A percentile compares a stretch with the other conserved stretches of the same genome.
Evolutionary conservation across 1,140 invertebrate genomes (phyloP).

Genomic region (Bactericera cockerelli): DNA sequence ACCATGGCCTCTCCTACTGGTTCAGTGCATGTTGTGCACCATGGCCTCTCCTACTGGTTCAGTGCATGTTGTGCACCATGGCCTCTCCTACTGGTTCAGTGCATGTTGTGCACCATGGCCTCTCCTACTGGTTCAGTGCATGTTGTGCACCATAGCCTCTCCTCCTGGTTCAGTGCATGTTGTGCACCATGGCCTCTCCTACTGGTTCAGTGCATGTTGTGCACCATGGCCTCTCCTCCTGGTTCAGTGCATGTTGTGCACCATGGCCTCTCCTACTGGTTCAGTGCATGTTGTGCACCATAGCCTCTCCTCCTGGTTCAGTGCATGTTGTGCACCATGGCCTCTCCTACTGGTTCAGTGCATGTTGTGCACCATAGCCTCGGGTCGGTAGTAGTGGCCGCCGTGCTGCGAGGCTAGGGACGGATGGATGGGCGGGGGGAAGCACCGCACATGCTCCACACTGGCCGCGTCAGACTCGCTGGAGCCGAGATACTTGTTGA

Average conservation of each 20-base stretch:
- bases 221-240: conserved; percentile 15
- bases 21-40: too few species aligned
- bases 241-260: too few species aligned
- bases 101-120: background rate
- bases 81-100: too few species aligned
- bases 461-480: conserved; percentile 69
- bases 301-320: conserved; percentile 15
- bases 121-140: too few species aligned
- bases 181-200: background rate
- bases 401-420: conserved; percentile 37
- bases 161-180: too few species aligned
- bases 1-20: too few species aligned
- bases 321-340: background rate
- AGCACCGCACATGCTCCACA: conserved; percentile 91
- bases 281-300: background rate
- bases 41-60: too few species aligned
- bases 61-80: too few species aligned
- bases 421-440: conserved; percentile 82
- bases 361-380: conserved; percentile 11
- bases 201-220: background rate
- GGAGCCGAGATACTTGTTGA: conserved; percentile 85
- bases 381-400: conserved; percentile 24
- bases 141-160: too few species aligned
- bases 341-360: background rate
- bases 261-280: background rate